Base-by-base conservation (phyloP, 2,888 invertebrate species). In the Tenthredo notha region DNA sequence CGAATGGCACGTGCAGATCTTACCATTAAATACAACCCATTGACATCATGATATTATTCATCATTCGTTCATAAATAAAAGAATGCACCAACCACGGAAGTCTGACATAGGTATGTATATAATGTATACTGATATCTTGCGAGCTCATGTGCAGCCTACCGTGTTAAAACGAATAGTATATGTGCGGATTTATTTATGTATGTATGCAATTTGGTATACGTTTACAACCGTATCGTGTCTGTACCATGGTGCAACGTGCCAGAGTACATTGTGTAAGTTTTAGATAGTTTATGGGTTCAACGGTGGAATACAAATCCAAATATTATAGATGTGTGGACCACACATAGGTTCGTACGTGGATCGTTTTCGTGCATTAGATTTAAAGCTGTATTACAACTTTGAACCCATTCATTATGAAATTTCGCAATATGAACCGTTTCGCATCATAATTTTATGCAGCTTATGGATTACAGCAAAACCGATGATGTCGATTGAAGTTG, bases 31-130 rank as follows among this genome's bases (percentile, higher is more conserved):
- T 78, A 78, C 78, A 54, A 10, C 33, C 37, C 58, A 21, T 61
- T 78, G 78, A 37, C 78, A 58, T 61, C 21, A 37, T 58, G 78
- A 61, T 80, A 80, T 80, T 80, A 61, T 80, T 80, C 80, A 80
- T 58, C 40, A 29, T 40, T 61, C 40, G 61, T 61, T 80, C 47
- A 80, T 80, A 61, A 80, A 61, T 61, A 61, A 61, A 80, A 58
- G 61, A 80, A 61, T 21, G 40, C 80, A 61, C 15, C 29, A 61
- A 80, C 58, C 61, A n/a, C 58, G 80, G 80, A 80, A 80, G 80
- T 80, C 80, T 29, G 25, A 43, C 21, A 74, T 74, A 43, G 21
- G 9, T 65, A 4, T 25, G 12, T 33, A 33, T 21, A 58, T 58
- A 21, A 37, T 70, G n/a, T 75, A 75, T 77, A 47, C 80, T 61